Base-by-base conservation (phyloP, 2,113 vertebrate species). In the Ctenodactylus gundi region DNA sequence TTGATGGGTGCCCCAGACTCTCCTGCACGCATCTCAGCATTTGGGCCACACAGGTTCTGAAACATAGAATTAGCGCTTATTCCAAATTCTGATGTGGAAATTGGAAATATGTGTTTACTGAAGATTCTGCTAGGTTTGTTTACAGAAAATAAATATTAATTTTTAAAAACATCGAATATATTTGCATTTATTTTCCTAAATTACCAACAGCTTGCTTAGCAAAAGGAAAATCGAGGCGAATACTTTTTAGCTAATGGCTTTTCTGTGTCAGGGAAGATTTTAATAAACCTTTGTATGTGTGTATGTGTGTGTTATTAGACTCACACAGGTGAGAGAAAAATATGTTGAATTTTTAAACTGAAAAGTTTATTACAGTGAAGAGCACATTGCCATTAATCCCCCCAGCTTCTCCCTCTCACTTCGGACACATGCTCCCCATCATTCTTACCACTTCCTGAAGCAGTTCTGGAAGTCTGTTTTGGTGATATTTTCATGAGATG, bases 71-170 rank as follows among this genome's bases (percentile, higher is more conserved):
- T 68, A 55, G 70, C 57, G 31, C 60, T 91, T 94, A 80, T 94
- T 95, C 88, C 58, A 83, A 93, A 95, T 88, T 92, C 95, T 70
- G 77, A 65, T 83, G 86, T 70, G 58, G 91, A 91, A 91, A 75
- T 49, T 31, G 72, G 70, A 73, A n/a, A n/a, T 72, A 89, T 53
- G 62, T 75, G 57, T n/a, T 91, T 58, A 17, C 73, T 0, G 78
- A 86, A 93, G 60, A 94, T 93, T 93, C 89, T 70, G 5, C 80
- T 20, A 49, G 90, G 90, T 49, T 90, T 93, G 93, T 95, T 93
- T 89, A 60, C 76, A 91, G 89, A 78, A 94, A 96, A 93, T 89
- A 89, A 88, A 91, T 85, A 76, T 94, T 86, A 83, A 95, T 95
- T 95, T 44, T 95, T 93, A 75, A 80, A 70, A 64, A 93, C n/a